These are phyloP conservation scores for Cheilosia urbana DNA, from an alignment of 2,888 invertebrate species.

Conservation along the genomic window DNA sequence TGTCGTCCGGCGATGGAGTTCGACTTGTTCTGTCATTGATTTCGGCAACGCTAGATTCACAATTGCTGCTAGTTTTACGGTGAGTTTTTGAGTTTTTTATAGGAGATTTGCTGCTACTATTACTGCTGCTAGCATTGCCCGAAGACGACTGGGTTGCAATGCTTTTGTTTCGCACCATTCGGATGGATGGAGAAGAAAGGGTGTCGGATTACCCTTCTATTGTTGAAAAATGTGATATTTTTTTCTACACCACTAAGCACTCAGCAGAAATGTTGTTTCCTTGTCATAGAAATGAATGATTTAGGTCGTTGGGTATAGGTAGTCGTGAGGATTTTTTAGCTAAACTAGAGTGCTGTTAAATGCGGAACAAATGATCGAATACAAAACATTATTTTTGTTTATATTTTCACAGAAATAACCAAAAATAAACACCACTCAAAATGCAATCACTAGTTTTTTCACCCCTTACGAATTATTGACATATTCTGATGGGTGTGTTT, in stretches of 20 bases:
- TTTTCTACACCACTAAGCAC: conserved; percentile 50
- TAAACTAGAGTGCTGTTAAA: conserved; percentile 18
- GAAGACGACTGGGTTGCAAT: conserved; percentile 81
- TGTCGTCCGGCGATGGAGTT: conserved; percentile 70
- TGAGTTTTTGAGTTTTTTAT: conserved; percentile 80
- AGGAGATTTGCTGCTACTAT: conserved; percentile 81
- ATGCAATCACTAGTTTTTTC: conserved; percentile 64
- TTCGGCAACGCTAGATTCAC: conserved; percentile 80
- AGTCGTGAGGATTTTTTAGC: conserved; percentile 33
- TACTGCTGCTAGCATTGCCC: conserved; percentile 80
- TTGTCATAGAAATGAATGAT: conserved; percentile 53
- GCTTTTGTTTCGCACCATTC: conserved; percentile 84
- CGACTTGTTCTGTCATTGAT: conserved; percentile 79
- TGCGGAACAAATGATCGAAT: conserved; percentile 24
- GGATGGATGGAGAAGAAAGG: conserved; percentile 62
- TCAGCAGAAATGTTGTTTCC: conserved; percentile 55
- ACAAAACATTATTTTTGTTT: conserved; percentile 69
- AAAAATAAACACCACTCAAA: conserved; percentile 60
- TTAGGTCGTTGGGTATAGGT: background rate
- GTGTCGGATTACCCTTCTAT: conserved; percentile 69
- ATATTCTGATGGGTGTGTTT: conserved; percentile 59
- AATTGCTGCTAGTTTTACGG: conserved; percentile 82
- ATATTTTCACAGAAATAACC: conserved; percentile 61
- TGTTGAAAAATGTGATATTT: conserved; percentile 33
- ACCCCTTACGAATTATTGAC: conserved; percentile 70